A percentile compares a stretch with the other conserved stretches of the same genome.
phyloP scores from a whole-genome alignment of 2,113 vertebrate genomes.

The Ptyas mucosa region DNA sequence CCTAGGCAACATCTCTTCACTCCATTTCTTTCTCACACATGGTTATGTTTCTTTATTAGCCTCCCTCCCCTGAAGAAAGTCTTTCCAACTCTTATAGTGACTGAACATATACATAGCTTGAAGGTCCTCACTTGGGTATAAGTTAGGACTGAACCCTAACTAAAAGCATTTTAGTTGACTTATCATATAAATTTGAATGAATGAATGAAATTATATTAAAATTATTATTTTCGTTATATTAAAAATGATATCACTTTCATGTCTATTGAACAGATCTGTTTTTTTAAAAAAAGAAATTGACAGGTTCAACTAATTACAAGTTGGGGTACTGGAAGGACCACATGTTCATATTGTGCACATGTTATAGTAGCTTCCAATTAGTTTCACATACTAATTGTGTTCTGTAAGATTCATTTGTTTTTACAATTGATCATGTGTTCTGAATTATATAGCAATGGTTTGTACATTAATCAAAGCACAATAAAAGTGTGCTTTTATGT shows the following conservation, averaged over 20 bases:
- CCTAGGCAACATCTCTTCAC: not conserved
- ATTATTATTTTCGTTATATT: not conserved
- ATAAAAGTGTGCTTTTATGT: not conserved
- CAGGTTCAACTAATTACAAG: not conserved
- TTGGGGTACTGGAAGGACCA: not conserved
- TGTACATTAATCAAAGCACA: not conserved
- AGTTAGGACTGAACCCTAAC: not conserved
- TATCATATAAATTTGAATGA: not conserved
- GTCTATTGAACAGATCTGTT: not conserved
- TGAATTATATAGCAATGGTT: not conserved
- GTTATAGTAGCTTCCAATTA: not conserved
- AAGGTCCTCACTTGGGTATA: not conserved
- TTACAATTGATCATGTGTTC: not conserved
- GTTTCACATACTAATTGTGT: not conserved
- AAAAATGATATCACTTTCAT: not conserved
- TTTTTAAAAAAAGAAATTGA: not conserved
- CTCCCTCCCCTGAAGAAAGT: not conserved
- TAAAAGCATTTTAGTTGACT: not conserved
- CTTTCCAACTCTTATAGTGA: not conserved
- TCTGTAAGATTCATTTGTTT: not conserved
- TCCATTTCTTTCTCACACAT: not conserved
- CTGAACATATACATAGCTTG: not conserved
- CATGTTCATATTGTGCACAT: not conserved
- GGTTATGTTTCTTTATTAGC: not conserved
- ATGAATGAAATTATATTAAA: not conserved